These are phyloP conservation scores for Cantharis nigra DNA, from an alignment of 2,888 invertebrate genomes.

Conservation along the genomic window DNA sequence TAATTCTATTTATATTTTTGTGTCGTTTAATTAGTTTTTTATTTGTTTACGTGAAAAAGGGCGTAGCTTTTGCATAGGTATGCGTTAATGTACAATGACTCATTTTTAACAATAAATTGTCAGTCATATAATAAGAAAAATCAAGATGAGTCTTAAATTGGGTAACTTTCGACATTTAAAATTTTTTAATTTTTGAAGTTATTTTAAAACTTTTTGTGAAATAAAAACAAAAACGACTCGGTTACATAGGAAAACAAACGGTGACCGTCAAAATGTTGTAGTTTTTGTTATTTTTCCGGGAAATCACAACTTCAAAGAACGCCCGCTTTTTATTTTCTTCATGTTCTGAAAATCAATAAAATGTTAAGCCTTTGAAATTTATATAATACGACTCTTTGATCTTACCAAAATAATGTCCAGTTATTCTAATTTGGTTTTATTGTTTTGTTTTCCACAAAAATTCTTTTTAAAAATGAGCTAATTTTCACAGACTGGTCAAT, in stretches of 20 bases:
- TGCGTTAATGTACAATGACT: neutral
- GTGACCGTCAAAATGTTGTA: neutral
- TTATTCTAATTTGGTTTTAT: neutral
- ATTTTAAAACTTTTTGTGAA: neutral
- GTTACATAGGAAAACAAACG: neutral
- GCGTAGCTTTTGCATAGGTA: neutral
- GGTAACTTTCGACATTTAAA: neutral
- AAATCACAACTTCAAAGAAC: neutral
- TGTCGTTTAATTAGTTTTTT: neutral
- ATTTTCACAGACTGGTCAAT: neutral
- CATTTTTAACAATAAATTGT: neutral
- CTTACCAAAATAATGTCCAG: neutral
- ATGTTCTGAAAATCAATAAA: neutral
- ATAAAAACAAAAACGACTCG: neutral
- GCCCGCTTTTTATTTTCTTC: neutral
- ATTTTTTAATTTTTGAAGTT: neutral
- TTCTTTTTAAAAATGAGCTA: neutral
- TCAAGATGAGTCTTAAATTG: neutral
- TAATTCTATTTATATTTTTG: neutral
- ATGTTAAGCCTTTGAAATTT: neutral
- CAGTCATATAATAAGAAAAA: neutral
- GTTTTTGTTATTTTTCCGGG: neutral
- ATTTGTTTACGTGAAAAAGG: neutral
- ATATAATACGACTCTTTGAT: neutral
- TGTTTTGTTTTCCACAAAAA: neutral